Conservation (phyloP, 1,140 invertebrate genomes). For the Tyrophagus putrescentiae region DNA sequence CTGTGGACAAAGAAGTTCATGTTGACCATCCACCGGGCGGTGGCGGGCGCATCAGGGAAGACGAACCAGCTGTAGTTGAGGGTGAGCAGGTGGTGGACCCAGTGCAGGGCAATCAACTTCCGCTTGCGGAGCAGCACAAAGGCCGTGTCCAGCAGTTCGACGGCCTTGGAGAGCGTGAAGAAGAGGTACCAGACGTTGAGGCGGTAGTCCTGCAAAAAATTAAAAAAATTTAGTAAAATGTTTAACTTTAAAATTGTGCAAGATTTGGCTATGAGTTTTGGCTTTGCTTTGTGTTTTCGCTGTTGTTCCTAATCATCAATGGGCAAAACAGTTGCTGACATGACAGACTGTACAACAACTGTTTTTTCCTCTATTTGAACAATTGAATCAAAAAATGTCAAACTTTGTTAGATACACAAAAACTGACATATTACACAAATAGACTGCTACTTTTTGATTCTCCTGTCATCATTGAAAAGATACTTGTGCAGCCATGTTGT, state of each 20-base stretch:
- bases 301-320: too few species aligned
- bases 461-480: too few species aligned
- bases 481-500: too few species aligned
- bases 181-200: slow-evolving; percentile 83
- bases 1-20: slow-evolving; percentile 97
- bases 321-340: not conserved
- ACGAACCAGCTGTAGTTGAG: slow-evolving; percentile 59
- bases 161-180: slow-evolving; percentile 80
- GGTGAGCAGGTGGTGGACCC: slow-evolving; percentile 54
- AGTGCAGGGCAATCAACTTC: slow-evolving; percentile 92
- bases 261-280: too few species aligned
- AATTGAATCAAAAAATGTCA: too few species aligned
- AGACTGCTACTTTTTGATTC: too few species aligned
- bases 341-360: too few species aligned
- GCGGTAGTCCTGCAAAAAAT: slow-evolving; percentile 14
- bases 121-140: slow-evolving; percentile 93
- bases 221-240: not conserved
- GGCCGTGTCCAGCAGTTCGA: slow-evolving; percentile 85
- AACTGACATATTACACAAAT: too few species aligned
- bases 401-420: too few species aligned
- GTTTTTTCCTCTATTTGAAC: too few species aligned
- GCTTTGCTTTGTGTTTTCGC: too few species aligned
- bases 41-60: slow-evolving; percentile 36
- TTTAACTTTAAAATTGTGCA: too few species aligned
- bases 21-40: slow-evolving; percentile 79